Evolutionary conservation across 2,797 vertebrate genomes (phyloP).

Genomic region (Dendrocincla fuliginosa): DNA sequence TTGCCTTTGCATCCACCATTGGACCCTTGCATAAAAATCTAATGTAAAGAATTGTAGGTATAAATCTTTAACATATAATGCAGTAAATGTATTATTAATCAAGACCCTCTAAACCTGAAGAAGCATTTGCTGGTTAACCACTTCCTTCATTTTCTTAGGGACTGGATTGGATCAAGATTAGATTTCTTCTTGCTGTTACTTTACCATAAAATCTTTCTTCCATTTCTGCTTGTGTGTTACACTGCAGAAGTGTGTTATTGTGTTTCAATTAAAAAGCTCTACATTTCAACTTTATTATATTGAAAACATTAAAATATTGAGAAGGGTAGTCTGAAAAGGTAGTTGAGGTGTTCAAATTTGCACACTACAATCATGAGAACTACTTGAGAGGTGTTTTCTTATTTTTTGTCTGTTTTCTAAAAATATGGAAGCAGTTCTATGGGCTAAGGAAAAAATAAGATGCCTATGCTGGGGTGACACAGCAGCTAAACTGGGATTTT

Average conservation of each 20-base stretch:
- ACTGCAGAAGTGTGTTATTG: not conserved
- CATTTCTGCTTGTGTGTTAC: not conserved
- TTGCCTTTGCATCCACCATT: not conserved
- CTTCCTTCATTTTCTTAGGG: not conserved
- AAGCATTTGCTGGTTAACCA: not conserved
- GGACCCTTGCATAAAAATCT: not conserved
- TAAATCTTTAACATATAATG: not conserved
- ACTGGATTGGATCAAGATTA: too few species aligned
- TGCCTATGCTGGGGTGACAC: not conserved
- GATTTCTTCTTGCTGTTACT: not conserved
- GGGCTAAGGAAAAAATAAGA: not conserved
- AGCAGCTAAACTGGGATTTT: not conserved
- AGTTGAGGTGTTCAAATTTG: not conserved
- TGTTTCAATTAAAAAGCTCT: not conserved
- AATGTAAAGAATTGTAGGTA: not conserved
- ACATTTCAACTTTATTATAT: not conserved
- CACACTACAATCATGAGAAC: fast-evolving
- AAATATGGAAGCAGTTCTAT: not conserved
- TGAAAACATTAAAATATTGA: not conserved
- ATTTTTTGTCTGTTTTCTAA: not conserved
- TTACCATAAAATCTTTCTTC: not conserved
- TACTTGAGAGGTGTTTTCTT: not conserved
- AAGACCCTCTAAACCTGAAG: not conserved
- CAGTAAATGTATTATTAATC: not conserved
- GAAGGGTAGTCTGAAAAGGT: not conserved